Evolutionary conservation across 2,888 invertebrate species (phyloP), one percentile per base, ranked within the genome.

Genomic region (Brachyptera putata): DNA sequence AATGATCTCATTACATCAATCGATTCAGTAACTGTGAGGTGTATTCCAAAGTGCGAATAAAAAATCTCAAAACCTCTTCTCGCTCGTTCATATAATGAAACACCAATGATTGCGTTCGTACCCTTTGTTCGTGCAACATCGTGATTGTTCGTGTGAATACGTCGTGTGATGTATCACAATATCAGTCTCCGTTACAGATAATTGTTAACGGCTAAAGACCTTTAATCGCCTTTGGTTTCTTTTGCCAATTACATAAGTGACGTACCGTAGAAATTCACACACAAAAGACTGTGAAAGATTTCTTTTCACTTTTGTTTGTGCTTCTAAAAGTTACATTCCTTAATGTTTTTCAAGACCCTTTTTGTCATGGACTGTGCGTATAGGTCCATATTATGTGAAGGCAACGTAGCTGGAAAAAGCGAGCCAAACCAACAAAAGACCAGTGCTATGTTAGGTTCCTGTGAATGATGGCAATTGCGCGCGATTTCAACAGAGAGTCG

Each of bases 231-330:
- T 24, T 49, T 16, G 36, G 37, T 56, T 60, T 60, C 48, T 60
- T 53, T 60, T 46, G 46, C 60, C 56, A 56, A 60, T 56, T 56
- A 48, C 37, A 48, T 26, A 25, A 56, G 41, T 41, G 48, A 46
- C 49, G 39, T 46, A 30, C 25, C 34, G 49, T 49, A 49, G 49
- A 49, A 16, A 34, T 22, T 24, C 55, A 9, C 43, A 49, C 26
- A 58, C 57, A 58, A 58, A 58, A 50, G 36, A 16, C 30, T 56
- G 34, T 60, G 60, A 60, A 60, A 56, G 60, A 60, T 60, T 48
- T 55, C 56, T 37, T 24, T 48, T 41, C 14, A 22, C 60, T 24
- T 59, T n/a, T 55, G 55, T 43, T 55, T 26, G 36, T 36, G 49
- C 25, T 24, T 7, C 41, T 25, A 30, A 49, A 49, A 49, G 49